Conservation (phyloP, 2,113 vertebrate species). For the Nyctereutes procyonoides region DNA sequence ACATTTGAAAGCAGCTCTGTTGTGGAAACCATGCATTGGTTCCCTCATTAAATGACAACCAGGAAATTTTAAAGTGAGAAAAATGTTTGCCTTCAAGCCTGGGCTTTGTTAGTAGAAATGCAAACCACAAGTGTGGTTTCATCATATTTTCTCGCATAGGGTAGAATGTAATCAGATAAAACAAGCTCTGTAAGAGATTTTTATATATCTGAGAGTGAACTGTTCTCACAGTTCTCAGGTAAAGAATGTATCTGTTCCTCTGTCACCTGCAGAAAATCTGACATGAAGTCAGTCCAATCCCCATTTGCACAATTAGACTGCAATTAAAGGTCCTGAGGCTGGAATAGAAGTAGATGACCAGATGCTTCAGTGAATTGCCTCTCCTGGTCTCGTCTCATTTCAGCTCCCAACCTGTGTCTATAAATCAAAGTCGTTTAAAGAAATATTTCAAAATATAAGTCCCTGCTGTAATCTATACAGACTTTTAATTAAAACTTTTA, state of each 20-base stretch:
- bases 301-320: not conserved
- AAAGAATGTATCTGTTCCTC: not conserved
- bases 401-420: not conserved
- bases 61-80: not conserved
- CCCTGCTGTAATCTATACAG: slow-evolving; percentile 20
- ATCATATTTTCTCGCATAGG: not conserved
- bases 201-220: not conserved
- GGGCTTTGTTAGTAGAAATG: not conserved
- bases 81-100: not conserved
- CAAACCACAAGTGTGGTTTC: not conserved
- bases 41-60: not conserved
- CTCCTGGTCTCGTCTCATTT: slow-evolving; percentile 30
- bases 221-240: not conserved
- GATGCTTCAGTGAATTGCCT: not conserved
- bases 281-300: not conserved
- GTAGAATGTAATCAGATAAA: not conserved
- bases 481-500: not conserved
- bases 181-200: not conserved
- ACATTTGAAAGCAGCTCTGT: not conserved
- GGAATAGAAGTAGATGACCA: slow-evolving; percentile 50
- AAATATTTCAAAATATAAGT: slow-evolving; percentile 51
- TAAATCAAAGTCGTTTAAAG: slow-evolving; percentile 29
- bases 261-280: not conserved
- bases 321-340: slow-evolving; percentile 48
- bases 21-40: not conserved